Conservation (phyloP, 2,113 vertebrate genomes). For the Rhea americana region DNA sequence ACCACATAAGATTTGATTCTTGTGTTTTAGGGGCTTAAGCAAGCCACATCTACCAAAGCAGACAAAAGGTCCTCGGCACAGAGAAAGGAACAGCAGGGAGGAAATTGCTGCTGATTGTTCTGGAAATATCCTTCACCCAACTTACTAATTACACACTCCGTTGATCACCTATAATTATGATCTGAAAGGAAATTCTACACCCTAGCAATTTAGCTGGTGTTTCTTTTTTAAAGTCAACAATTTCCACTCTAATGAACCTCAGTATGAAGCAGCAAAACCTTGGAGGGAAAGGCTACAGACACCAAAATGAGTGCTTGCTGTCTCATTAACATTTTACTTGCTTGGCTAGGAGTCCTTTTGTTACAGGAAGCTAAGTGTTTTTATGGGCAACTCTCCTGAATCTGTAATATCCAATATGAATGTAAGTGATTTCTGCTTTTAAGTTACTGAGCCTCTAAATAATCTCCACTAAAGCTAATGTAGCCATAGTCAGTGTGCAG, state of each 20-base stretch:
- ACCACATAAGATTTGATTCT: not conserved
- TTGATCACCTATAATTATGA: slow-evolving; percentile 56
- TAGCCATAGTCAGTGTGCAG: slow-evolving; percentile 19
- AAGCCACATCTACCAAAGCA: slow-evolving; percentile 6
- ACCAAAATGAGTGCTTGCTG: slow-evolving; percentile 51
- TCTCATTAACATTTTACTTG: slow-evolving; percentile 66
- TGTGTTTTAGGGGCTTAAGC: slow-evolving; percentile 10
- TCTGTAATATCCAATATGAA: slow-evolving; percentile 56
- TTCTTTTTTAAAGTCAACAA: slow-evolving; percentile 38
- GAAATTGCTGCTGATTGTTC: slow-evolving; percentile 56
- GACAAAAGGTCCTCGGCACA: slow-evolving; percentile 24
- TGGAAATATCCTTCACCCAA: slow-evolving; percentile 46
- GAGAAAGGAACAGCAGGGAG: slow-evolving; percentile 43
- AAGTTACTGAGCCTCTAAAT: slow-evolving; percentile 56
- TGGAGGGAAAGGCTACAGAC: slow-evolving; percentile 28
- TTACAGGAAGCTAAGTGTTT: slow-evolving; percentile 68
- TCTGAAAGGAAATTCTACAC: slow-evolving; percentile 48
- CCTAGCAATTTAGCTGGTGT: not conserved
- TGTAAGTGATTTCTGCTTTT: slow-evolving; percentile 62
- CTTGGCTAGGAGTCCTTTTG: slow-evolving; percentile 54
- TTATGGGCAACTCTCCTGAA: slow-evolving; percentile 53
- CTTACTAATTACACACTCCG: slow-evolving; percentile 63
- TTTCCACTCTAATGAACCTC: slow-evolving; percentile 50
- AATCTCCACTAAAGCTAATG: slow-evolving; percentile 52
- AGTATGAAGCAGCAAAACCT: slow-evolving; percentile 40